phyloP scores from a whole-genome alignment of 1,140 invertebrate species.

The Heliconius congener region DNA sequence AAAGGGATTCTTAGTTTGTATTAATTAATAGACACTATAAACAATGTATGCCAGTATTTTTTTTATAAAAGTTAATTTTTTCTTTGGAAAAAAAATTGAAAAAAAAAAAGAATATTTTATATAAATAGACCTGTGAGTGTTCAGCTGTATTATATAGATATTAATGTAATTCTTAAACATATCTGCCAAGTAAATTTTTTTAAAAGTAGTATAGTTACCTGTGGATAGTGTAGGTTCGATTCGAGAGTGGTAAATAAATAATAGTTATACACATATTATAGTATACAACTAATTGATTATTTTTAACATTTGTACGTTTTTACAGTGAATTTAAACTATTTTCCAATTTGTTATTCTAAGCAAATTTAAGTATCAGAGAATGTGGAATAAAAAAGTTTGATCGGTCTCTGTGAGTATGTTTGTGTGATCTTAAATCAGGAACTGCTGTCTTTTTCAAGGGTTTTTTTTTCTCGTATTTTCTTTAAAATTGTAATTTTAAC shows the following conservation, averaged over 20 bases:
- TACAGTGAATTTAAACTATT: conserved; percentile 2
- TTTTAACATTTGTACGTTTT: conserved; percentile 13
- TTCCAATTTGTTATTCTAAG: too few species aligned
- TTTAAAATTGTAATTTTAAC: background rate
- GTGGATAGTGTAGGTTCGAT: conserved; percentile 32
- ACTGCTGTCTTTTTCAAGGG: background rate
- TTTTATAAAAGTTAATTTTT: conserved; percentile 13
- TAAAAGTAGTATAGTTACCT: conserved; percentile 58
- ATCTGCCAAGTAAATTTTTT: conserved; percentile 58
- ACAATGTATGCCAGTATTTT: conserved; percentile 39
- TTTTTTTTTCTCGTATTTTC: background rate
- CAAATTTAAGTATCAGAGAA: background rate
- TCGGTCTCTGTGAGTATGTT: too few species aligned
- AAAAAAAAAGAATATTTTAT: conserved; percentile 1
- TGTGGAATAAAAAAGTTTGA: background rate
- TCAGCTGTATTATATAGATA: conserved; percentile 39
- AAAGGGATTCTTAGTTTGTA: conserved; percentile 26
- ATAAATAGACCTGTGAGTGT: conserved; percentile 43
- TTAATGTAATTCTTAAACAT: conserved; percentile 46
- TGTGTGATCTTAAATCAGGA: background rate
- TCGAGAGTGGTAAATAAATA: background rate
- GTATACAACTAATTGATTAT: conserved; percentile 4
- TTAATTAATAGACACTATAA: conserved; percentile 15
- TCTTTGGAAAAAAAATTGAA: background rate
- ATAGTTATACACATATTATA: background rate